Percentiles rank a stretch among this genome's conserved stretches.
Conservation (phyloP, 2,113 vertebrate species). For the Paratilapia polleni region DNA sequence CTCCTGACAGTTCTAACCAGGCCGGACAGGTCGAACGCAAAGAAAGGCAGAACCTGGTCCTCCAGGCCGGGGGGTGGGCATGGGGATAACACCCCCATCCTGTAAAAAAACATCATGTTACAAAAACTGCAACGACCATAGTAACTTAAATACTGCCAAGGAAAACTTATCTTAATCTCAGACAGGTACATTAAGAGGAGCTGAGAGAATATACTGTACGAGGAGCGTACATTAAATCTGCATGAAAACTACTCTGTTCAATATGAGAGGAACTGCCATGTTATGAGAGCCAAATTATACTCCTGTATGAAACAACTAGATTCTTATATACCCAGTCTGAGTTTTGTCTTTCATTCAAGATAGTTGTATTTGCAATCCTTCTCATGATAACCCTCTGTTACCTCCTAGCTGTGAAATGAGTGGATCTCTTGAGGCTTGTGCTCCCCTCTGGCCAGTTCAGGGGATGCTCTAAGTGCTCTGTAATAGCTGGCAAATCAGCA, state of each 20-base stretch:
- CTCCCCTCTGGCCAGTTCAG: constrained; percentile 66
- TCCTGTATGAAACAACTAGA: not conserved
- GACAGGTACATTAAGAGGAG: not conserved
- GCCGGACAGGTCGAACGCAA: not conserved
- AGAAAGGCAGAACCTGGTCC: not conserved
- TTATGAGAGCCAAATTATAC: not conserved
- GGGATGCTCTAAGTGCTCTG: constrained; percentile 78
- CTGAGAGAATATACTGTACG: not conserved
- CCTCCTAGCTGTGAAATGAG: constrained; percentile 53
- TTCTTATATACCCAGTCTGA: not conserved
- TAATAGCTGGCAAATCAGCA: constrained; percentile 82
- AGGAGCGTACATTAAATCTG: not conserved
- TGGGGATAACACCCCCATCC: not conserved
- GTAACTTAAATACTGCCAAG: not conserved
- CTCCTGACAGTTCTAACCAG: not conserved
- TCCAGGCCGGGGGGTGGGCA: not conserved
- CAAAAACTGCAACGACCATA: not conserved
- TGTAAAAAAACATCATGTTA: not conserved
- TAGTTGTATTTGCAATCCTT: constrained; percentile 4
- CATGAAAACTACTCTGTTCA: not conserved
- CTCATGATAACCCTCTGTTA: constrained; percentile 17
- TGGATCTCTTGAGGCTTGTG: constrained; percentile 62
- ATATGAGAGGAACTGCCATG: not conserved
- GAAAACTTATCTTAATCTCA: not conserved
- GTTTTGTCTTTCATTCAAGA: not conserved